phyloP scores from a whole-genome alignment of 2,113 vertebrate genomes.

The Stomatorhinus ivindoensis region DNA sequence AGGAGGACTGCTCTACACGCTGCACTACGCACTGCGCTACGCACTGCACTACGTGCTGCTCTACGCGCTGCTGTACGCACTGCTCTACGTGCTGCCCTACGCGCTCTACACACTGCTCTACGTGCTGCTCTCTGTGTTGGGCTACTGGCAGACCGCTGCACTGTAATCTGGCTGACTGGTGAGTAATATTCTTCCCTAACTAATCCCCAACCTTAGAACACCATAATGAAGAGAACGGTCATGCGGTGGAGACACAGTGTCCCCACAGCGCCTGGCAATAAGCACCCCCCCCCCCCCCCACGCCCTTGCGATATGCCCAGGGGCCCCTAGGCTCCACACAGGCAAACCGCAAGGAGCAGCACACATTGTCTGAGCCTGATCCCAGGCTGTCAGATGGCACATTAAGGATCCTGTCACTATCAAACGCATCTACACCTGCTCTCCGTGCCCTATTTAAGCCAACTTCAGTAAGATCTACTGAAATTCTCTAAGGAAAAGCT shows the following conservation, averaged over 20 bases:
- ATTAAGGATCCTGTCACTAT: background rate
- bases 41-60: too few species aligned
- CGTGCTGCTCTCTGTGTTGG: too few species aligned
- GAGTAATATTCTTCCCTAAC: background rate
- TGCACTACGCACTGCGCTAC: too few species aligned
- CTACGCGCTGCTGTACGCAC: too few species aligned
- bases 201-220: background rate
- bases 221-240: background rate
- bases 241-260: background rate
- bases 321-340: background rate
- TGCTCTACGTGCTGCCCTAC: too few species aligned
- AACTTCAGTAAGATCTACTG: background rate
- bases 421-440: background rate
- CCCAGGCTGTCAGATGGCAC: background rate
- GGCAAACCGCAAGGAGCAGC: background rate
- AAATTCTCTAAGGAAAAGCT: background rate
- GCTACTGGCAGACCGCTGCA: background rate
- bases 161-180: background rate
- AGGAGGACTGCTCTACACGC: too few species aligned
- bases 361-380: background rate
- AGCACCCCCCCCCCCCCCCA: background rate
- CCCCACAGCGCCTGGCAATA: background rate
- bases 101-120: too few species aligned
- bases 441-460: background rate
- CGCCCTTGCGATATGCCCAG: background rate